Conservation (phyloP, 1,140 invertebrate genomes). For the Drosophila biarmipes region DNA sequence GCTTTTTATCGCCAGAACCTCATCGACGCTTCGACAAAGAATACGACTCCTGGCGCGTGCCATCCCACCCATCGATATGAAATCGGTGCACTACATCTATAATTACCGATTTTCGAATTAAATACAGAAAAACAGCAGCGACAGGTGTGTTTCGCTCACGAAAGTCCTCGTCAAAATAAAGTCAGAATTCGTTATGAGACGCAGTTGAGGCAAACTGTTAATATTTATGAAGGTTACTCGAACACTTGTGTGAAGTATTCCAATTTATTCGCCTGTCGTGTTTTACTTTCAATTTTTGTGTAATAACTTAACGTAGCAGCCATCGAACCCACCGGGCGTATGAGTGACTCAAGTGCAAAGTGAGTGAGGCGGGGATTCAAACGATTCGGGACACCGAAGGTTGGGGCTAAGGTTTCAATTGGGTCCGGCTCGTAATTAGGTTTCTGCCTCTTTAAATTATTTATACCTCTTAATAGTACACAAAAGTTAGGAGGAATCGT, state of each 20-base stretch:
- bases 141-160: constrained; percentile 36
- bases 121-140: constrained; percentile 16
- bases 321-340: constrained; percentile 16
- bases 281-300: constrained; percentile 68
- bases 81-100: constrained; percentile 5
- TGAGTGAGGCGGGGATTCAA: constrained; percentile 2
- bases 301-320: constrained; percentile 29
- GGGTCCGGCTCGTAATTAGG: constrained; percentile 9
- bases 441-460: constrained; percentile 28
- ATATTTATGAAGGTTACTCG: constrained; percentile 73
- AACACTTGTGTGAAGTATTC: constrained; percentile 28
- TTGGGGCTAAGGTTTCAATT: constrained; percentile 18
- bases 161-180: constrained; percentile 37
- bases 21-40: constrained; percentile 8
- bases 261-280: constrained; percentile 43
- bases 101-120: constrained; percentile 28
- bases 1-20: constrained; percentile 51
- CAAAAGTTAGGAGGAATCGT: background rate
- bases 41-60: constrained; percentile 12
- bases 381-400: constrained; percentile 11
- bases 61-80: constrained; percentile 12
- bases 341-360: constrained; percentile 33
- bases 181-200: constrained; percentile 12
- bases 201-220: constrained; percentile 42
- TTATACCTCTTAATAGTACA: background rate